Evolutionary conservation across 2,797 vertebrate species (phyloP), one percentile per base, ranked within the genome.

Genomic region (Cuculus canorus): DNA sequence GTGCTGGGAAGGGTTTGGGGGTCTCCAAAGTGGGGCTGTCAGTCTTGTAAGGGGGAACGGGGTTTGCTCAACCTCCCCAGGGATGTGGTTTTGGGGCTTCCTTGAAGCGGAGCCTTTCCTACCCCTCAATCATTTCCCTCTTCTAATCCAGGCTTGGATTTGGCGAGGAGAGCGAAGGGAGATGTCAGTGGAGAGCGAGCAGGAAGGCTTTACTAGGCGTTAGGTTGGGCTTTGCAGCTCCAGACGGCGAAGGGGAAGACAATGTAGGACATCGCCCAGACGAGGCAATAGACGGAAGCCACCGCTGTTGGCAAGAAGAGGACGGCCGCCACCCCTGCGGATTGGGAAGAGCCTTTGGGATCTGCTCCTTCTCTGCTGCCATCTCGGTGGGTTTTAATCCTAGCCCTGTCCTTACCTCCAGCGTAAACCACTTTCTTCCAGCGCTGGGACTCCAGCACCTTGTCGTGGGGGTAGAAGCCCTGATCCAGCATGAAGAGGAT

Each of bases 371-470:
- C 17, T 48, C 47, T 10, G 9, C 47, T 22, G 47, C 17, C 18
- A 6, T 22, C 45, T 21, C 17, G 19, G 45, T 47, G 45, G 19
- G 45, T 7, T 14, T 43, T 43, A 17, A 22, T 47, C 9, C 19
- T 11, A 21, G 21, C 45, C 11, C 21, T 10, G 17, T 22, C 45
- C 7, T 0, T 13, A 99, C 99, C 99, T 98, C 99, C 99, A 5
- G 98, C 97, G 4, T 98, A 99, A 76, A 99, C 98, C 6, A 86
- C 86, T 97, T 99, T 99, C 96, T 99, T 99, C 99, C 99, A 99
- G 70, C 97, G 97, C 95, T 99, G 98, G 2, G 99, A 99, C 95
- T 99, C 99, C 92, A 99, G 97, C 84, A 99, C 98, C 82, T 98
- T 97, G 95, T 99, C 99, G 0, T 99, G 98, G 25, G 99, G 99